Evolutionary conservation across 2,888 invertebrate species (phyloP).

Genomic region (Lasiommata megera): DNA sequence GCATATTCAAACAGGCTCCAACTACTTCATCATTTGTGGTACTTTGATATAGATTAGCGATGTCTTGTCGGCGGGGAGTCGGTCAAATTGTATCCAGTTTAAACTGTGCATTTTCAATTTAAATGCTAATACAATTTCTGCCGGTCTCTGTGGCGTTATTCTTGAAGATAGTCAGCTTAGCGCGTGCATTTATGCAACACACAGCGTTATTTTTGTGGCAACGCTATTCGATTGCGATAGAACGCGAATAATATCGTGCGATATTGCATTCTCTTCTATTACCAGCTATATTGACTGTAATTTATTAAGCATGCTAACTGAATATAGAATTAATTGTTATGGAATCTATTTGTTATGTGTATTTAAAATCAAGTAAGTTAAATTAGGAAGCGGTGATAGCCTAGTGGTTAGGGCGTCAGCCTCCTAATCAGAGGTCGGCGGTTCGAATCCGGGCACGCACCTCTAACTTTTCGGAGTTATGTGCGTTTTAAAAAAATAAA

Average conservation of each 20-base stretch:
- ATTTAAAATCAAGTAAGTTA: neutral
- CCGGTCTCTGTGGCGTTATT: conserved; percentile 48
- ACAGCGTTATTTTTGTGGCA: conserved; percentile 39
- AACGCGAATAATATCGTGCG: conserved; percentile 30
- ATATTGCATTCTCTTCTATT: conserved; percentile 21
- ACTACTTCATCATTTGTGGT: conserved; percentile 12
- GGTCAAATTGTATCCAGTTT: conserved; percentile 17
- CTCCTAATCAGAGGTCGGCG: too few species aligned
- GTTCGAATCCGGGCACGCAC: too few species aligned
- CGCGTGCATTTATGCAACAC: conserved; percentile 48
- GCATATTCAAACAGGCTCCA: conserved; percentile 16
- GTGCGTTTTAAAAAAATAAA: too few species aligned
- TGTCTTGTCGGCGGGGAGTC: conserved; percentile 9
- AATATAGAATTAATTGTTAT: neutral
- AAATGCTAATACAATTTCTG: conserved; percentile 59
- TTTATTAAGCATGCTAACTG: neutral
- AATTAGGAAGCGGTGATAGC: too few species aligned
- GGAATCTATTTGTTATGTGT: neutral
- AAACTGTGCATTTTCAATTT: conserved; percentile 21
- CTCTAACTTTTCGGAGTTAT: too few species aligned
- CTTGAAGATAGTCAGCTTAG: conserved; percentile 46
- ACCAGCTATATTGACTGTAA: conserved; percentile 7
- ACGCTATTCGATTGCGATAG: conserved; percentile 36
- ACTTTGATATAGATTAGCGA: conserved; percentile 12
- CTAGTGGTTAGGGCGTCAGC: too few species aligned